phyloP scores from a whole-genome alignment of 1,140 invertebrate species.

The Drosophila bocki region DNA sequence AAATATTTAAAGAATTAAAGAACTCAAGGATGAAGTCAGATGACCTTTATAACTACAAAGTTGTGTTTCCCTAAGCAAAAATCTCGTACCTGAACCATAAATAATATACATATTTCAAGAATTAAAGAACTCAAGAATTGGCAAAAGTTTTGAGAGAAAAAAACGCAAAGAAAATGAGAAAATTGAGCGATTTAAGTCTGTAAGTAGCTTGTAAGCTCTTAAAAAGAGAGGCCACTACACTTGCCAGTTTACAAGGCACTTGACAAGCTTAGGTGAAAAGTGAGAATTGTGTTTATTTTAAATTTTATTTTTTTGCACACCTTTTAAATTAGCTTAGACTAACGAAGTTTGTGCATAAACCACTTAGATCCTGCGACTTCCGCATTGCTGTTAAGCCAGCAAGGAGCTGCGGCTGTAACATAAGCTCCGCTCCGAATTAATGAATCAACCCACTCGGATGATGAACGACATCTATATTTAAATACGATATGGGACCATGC shows the following conservation, averaged over 20 bases:
- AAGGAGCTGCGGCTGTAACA: constrained; percentile 1
- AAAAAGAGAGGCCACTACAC: background rate
- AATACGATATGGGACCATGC: constrained; percentile 36
- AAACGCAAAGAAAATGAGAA: constrained; percentile 9
- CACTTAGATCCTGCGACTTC: constrained; percentile 1
- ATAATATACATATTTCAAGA: background rate
- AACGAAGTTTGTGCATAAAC: constrained; percentile 7
- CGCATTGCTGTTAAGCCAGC: background rate
- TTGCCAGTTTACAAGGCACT: constrained; percentile 35
- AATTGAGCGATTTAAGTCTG: constrained; percentile 31
- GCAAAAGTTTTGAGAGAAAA: background rate
- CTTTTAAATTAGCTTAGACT: constrained; percentile 19
- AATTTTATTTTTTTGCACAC: constrained; percentile 1
- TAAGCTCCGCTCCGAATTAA: constrained; percentile 24
- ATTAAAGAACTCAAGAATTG: background rate
- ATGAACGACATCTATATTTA: constrained; percentile 46
- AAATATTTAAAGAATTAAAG: background rate
- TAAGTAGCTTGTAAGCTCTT: constrained; percentile 33
- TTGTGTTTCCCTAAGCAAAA: no score
- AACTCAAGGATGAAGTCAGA: background rate
- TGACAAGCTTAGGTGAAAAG: background rate
- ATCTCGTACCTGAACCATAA: background rate
- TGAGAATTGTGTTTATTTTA: constrained; percentile 15
- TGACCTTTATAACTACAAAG: background rate
- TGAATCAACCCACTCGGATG: constrained; percentile 53